phyloP scores from a whole-genome alignment of 2,888 invertebrate genomes.

The Xanthia icteritia region DNA sequence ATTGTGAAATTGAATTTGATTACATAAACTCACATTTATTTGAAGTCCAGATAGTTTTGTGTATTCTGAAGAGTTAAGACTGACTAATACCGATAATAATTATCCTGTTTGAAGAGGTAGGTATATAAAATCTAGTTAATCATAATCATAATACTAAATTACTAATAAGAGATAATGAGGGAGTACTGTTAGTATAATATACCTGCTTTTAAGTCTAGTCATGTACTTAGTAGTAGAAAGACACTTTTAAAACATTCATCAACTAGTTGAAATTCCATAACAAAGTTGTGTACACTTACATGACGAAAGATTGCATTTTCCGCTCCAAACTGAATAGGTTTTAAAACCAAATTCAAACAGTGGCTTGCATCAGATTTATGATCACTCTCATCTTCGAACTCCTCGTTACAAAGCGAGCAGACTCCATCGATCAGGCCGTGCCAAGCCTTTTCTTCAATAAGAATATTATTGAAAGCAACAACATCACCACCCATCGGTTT shows the following conservation, averaged over 20 bases:
- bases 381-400: constrained; percentile 71
- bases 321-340: constrained; percentile 69
- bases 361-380: constrained; percentile 75
- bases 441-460: constrained; percentile 77
- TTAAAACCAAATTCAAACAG: constrained; percentile 75
- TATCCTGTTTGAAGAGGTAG: not conserved
- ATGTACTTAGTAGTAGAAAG: not conserved
- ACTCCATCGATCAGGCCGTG: constrained; percentile 76
- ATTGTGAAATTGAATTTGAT: not conserved
- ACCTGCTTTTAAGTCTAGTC: not conserved
- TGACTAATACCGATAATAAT: too few relatives aligned
- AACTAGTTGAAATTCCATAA: not conserved
- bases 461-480: constrained; percentile 71
- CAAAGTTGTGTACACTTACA: constrained; percentile 61
- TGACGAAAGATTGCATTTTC: constrained; percentile 73
- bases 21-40: too few relatives aligned
- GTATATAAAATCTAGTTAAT: too few relatives aligned
- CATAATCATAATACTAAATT: too few relatives aligned
- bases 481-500: constrained; percentile 65
- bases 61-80: too few relatives aligned
- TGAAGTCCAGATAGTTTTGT: too few relatives aligned
- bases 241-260: not conserved
- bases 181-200: too few relatives aligned
- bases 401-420: constrained; percentile 77
- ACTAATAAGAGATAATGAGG: too few relatives aligned